Percentiles rank a stretch among this genome's conserved stretches.
Conservation (phyloP, 2,888 invertebrate species). For the Acanthopleura granulata region DNA sequence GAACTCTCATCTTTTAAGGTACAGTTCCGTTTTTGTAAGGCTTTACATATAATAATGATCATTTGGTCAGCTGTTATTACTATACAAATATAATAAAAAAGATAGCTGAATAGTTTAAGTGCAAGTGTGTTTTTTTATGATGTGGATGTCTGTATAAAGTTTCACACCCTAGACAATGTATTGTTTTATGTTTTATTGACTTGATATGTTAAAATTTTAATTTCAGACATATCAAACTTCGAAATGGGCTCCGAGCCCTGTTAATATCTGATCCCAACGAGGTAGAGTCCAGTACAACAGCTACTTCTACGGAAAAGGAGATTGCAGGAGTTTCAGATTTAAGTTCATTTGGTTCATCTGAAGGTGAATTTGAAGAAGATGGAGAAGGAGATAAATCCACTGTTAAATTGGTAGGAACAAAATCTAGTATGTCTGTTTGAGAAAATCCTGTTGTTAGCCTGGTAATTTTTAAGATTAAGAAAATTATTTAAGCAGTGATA, state of each 20-base stretch:
- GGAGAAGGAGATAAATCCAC: slow-evolving; percentile 26
- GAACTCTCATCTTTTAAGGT: neutral
- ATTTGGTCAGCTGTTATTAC: too few relatives aligned
- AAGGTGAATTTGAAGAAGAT: slow-evolving; percentile 27
- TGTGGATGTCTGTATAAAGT: too few relatives aligned
- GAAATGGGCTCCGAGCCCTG: slow-evolving; percentile 55
- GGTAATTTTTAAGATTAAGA: too few relatives aligned
- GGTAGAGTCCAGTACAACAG: neutral
- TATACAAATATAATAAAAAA: too few relatives aligned
- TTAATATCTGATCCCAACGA: slow-evolving; percentile 49
- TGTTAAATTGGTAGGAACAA: slow-evolving; percentile 2
- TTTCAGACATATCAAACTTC: slow-evolving; percentile 47
- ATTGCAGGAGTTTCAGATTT: neutral
- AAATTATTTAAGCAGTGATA: too few relatives aligned
- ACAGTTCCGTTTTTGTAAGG: too few relatives aligned
- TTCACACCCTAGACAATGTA: too few relatives aligned
- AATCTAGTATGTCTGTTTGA: too few relatives aligned
- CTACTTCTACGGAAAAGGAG: neutral
- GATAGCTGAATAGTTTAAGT: too few relatives aligned
- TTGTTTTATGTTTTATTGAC: neutral
- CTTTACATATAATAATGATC: too few relatives aligned
- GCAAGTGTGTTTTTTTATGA: too few relatives aligned
- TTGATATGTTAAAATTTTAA: neutral
- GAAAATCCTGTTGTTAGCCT: too few relatives aligned
- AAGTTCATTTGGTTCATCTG: slow-evolving; percentile 16